phyloP scores from a whole-genome alignment of 2,113 vertebrate genomes.

The Rhineura floridana region DNA sequence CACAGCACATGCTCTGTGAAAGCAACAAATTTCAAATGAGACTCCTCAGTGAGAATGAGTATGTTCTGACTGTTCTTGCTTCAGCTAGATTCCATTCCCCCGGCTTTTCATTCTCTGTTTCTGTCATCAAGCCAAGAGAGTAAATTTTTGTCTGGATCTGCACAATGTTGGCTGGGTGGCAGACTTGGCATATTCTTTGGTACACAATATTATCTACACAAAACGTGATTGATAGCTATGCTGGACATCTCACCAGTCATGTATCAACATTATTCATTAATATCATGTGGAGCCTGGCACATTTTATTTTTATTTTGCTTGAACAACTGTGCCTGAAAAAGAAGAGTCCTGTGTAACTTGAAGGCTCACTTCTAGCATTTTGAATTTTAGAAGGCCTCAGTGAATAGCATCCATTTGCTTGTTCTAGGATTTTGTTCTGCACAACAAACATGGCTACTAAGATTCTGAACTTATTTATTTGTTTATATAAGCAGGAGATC shows the following conservation, averaged over 20 bases:
- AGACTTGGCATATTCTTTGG: not conserved
- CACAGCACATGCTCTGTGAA: too few species aligned
- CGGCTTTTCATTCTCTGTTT: not conserved
- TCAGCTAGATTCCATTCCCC: not conserved
- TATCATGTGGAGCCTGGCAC: not conserved
- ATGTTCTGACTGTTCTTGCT: not conserved
- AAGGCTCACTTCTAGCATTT: not conserved
- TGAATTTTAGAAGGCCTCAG: not conserved
- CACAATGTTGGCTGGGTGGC: not conserved
- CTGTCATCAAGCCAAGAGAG: not conserved
- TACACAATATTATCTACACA: not conserved
- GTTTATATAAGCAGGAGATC: conserved; percentile 13
- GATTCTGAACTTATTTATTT: not conserved
- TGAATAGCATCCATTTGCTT: not conserved
- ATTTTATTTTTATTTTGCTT: not conserved
- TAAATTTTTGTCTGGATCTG: not conserved
- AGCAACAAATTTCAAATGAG: not conserved
- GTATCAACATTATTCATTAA: not conserved
- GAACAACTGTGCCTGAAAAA: not conserved
- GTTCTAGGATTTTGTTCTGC: not conserved
- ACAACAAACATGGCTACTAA: not conserved
- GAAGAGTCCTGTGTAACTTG: not conserved
- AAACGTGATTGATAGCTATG: not conserved
- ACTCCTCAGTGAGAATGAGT: not conserved
- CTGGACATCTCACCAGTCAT: not conserved